A percentile compares a stretch with the other conserved stretches of the same genome.
These are phyloP conservation scores for Ceramica pisi DNA, from an alignment of 2,888 invertebrate genomes.

Conservation along the genomic window DNA sequence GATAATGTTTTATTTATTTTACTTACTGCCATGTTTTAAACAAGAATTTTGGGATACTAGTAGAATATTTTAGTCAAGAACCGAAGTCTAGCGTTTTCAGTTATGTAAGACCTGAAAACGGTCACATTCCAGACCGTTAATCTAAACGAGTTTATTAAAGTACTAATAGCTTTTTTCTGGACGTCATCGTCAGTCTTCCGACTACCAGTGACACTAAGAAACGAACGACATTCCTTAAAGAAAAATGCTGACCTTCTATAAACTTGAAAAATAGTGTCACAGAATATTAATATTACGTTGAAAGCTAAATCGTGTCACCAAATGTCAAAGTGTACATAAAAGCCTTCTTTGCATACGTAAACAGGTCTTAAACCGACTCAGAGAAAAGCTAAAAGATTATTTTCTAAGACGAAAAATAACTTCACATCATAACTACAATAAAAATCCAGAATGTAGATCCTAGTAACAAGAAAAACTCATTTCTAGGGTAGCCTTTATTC, in stretches of 20 bases:
- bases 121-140: not conserved
- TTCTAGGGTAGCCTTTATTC: constrained; percentile 65
- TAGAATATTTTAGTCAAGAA: not conserved
- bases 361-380: constrained; percentile 5
- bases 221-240: constrained; percentile 16
- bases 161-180: constrained; percentile 28
- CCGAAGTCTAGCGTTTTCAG: not conserved
- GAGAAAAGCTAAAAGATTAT: constrained; percentile 32
- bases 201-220: constrained; percentile 17
- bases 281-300: constrained; percentile 26
- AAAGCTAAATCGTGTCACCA: constrained; percentile 37
- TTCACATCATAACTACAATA: constrained; percentile 55
- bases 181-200: constrained; percentile 41
- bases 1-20: no score
- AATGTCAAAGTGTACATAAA: constrained; percentile 12
- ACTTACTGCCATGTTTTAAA: not conserved
- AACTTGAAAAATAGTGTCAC: not conserved
- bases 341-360: constrained; percentile 28
- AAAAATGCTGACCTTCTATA: constrained; percentile 17
- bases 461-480: constrained; percentile 65
- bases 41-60: not conserved
- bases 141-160: constrained; percentile 13
- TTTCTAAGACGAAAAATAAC: constrained; percentile 41
- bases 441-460: constrained; percentile 58
- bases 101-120: no score